Base-by-base conservation (phyloP, 2,797 vertebrate species). In the Dendrocincla tyrannina region DNA sequence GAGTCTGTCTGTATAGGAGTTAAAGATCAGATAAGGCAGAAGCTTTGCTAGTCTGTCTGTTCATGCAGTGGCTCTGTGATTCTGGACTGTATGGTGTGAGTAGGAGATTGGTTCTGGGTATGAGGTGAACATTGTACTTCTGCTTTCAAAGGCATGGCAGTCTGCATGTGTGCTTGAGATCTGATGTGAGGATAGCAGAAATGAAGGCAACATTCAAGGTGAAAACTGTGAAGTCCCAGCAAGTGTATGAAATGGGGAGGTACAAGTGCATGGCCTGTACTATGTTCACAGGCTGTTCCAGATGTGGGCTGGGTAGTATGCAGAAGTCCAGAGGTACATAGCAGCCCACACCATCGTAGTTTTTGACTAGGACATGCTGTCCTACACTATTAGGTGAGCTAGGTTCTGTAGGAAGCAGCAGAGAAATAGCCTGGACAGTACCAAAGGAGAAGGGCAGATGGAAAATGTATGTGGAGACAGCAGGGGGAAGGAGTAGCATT, bases 301-400 rank as follows among this genome's bases (percentile, higher is more conserved):
- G 67, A 28, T 9, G 7, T 32, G 17, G 27, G 50, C 46, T 2
- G 0, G 53, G 15, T 35, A 9, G 16, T 7, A 16, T 33, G 55
- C 42, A 22, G 58, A 46, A 81, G 46, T 37, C 41, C 59, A 72
- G 42, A 86, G 49, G 60, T 70, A 6, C 3, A 1, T 13, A 67
- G 22, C 53, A 75, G 70, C 50, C 70, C 37, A 17, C 0, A 0
- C 30, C 15, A 6, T 27, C 0, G 0, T 46, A 28, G 10, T 2
- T 50, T 80, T 50, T 63, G 79, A 7, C 37, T 81, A 46, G 28
- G 30, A 10, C 2, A 0, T 37, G 33, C 78, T 69, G 35, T 73
- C 23, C 72, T 58, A 2, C 13, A 6, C 25, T 42, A 2, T 20
- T 55, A 22, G 24, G 5, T 67, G 58, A 64, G 17, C 44, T 74